Evolutionary conservation across 2,797 vertebrate species (phyloP), one percentile per base, ranked within the genome.

Genomic region (Rhodeus uyekii): DNA sequence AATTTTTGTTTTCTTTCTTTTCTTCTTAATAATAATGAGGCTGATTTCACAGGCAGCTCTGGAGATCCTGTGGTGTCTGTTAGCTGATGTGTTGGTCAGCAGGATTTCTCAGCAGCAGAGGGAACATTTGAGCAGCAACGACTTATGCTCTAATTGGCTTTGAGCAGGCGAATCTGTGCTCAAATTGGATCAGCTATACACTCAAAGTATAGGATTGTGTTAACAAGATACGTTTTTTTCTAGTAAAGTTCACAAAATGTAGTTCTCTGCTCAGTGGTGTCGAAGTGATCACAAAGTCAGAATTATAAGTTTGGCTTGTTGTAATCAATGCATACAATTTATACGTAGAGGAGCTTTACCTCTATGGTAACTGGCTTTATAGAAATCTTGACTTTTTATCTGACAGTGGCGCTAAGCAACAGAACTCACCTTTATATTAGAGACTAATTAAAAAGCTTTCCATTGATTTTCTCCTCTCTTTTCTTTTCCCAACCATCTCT

Each of bases 61-160:
- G 6, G 8, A 34, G 7, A 1, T 46, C 50, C 50, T 60, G 48
- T 69, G 50, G 29, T 60, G 50, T 27, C n/a, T 44, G 48, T 69
- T 79, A 69, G 46, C 36, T 55, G n/a, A 69, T 69, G 18, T 69
- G 50, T 27, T 71, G 65, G 38, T 34, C 67, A 80, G 78, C 63
- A 67, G 63, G 76, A 78, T 22, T 16, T 67, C 44, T 34, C 60
- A 48, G 60, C 29, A 3, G 29, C 42, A 34, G 12, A 67, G 42
- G 13, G 34, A 67, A 78, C 48, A 42, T 68, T 34, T 60, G 22
- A 60, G 67, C 19, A 60, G n/a, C 6, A 29, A 1, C 10, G 18
- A 53, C 48, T 69, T 58, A n/a, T 69, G 36, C 64, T 69, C n/a
- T 79, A 55, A 79, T 79, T 79, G 64, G 36, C 46, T 68, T 46